These are phyloP conservation scores for Eupithecia centaureata DNA, from an alignment of 2,888 invertebrate species.

Conservation along the genomic window DNA sequence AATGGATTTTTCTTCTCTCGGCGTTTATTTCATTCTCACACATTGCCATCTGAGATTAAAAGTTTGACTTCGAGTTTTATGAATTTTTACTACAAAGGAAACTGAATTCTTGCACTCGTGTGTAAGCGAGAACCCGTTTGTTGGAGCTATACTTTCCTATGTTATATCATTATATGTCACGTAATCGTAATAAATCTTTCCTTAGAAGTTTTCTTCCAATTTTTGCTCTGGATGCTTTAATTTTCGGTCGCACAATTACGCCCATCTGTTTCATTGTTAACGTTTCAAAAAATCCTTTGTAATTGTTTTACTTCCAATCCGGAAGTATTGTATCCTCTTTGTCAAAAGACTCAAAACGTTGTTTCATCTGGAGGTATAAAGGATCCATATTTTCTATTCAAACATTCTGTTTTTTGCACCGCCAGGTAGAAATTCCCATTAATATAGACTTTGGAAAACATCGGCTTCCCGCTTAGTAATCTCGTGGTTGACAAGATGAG, in stretches of 20 bases:
- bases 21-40: constrained; percentile 25
- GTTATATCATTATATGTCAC: neutral
- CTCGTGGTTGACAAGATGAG: constrained; percentile 29
- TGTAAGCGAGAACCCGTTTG: neutral
- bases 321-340: neutral
- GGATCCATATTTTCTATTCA: constrained; percentile 40
- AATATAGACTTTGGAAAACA: constrained; percentile 48
- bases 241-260: neutral
- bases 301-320: neutral
- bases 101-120: neutral
- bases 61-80: neutral
- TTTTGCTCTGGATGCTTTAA: neutral
- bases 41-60: constrained; percentile 1
- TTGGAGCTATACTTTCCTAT: neutral
- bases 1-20: constrained; percentile 22
- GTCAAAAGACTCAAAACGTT: constrained; percentile 18
- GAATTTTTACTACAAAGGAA: neutral
- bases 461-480: constrained; percentile 30
- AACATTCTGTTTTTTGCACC: constrained; percentile 20
- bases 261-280: neutral
- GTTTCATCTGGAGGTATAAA: constrained; percentile 32
- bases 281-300: neutral
- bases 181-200: neutral
- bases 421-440: constrained; percentile 46
- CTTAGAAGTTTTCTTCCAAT: neutral